Conservation (phyloP, 2,113 vertebrate genomes). For the Otocyon megalotis region DNA sequence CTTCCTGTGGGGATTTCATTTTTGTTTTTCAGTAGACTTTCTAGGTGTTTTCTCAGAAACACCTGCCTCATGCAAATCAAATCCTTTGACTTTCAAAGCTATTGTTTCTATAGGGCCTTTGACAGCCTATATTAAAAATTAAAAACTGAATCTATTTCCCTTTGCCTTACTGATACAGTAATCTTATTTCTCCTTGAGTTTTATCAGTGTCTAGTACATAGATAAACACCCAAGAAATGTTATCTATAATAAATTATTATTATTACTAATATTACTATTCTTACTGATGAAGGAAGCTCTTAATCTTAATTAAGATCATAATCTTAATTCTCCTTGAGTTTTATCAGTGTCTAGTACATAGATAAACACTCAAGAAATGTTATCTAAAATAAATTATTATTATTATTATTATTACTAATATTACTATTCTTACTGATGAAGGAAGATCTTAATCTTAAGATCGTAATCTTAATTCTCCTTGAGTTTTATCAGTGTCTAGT, state of each 20-base stretch:
- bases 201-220: neutral
- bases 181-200: neutral
- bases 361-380: too few species aligned
- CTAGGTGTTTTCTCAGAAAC: constrained; percentile 16
- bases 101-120: neutral
- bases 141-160: neutral
- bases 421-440: neutral
- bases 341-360: too few species aligned
- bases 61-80: neutral
- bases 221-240: neutral
- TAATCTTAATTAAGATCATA: too few species aligned
- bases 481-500: too few species aligned
- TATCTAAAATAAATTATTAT: neutral
- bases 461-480: too few species aligned
- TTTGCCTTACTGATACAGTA: neutral
- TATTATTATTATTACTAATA: neutral
- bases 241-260: neutral
- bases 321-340: too few species aligned
- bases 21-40: neutral
- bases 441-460: too few species aligned
- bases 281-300: neutral
- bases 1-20: neutral
- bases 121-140: neutral
- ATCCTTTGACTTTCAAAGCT: constrained; percentile 16
- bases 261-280: neutral